Conservation (phyloP, 2,113 vertebrate genomes). For the Spheniscus mendiculus region DNA sequence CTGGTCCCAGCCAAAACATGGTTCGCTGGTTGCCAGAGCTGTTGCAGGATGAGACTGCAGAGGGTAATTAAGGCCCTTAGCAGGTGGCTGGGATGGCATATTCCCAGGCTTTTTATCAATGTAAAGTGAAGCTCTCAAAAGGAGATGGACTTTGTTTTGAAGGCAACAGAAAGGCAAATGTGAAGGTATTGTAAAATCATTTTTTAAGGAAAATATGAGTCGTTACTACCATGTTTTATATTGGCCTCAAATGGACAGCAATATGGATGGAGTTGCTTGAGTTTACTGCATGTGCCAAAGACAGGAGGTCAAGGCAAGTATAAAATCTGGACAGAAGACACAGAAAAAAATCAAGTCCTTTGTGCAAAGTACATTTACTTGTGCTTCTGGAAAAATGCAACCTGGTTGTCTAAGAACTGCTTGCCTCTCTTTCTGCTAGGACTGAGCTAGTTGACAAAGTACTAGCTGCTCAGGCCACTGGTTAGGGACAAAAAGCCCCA, state of each 20-base stretch:
- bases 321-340: neutral
- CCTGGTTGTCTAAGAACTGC: neutral
- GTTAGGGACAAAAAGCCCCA: neutral
- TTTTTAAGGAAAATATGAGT: neutral
- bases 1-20: neutral
- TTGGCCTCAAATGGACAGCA: neutral
- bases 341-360: neutral
- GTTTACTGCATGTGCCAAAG: neutral
- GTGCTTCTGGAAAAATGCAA: neutral
- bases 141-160: neutral
- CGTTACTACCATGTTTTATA: neutral
- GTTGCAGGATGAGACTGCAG: neutral
- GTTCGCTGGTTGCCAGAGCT: neutral
- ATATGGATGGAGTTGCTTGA: neutral
- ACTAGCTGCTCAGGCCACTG: neutral
- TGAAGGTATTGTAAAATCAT: neutral
- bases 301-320: neutral
- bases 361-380: neutral
- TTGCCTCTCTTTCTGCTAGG: neutral
- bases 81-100: neutral
- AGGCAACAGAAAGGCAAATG: neutral
- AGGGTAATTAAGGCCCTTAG: neutral
- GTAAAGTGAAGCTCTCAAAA: neutral
- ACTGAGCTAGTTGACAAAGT: neutral
- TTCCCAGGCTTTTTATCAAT: neutral